Percentiles rank a stretch among this genome's conserved stretches.
phyloP scores from a whole-genome alignment of 2,888 invertebrate species.

The Caradrina kadenii region DNA sequence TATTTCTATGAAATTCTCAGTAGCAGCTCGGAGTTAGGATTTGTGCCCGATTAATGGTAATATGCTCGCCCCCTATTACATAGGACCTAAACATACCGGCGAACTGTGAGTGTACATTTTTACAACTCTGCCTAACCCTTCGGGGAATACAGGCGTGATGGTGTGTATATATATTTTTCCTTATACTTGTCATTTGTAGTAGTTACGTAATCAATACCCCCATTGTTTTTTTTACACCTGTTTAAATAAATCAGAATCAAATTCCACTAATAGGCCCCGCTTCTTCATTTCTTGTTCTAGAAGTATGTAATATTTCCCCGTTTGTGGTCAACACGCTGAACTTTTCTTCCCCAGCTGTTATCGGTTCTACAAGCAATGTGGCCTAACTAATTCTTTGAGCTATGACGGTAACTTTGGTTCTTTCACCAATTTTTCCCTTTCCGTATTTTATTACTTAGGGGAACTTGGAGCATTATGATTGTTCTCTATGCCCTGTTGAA shows the following conservation, averaged over 20 bases:
- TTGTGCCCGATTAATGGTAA: no score
- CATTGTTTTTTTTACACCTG: background rate
- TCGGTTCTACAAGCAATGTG: slow-evolving; percentile 57
- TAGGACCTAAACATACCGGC: no score
- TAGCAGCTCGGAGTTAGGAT: no score
- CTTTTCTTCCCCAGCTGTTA: slow-evolving; percentile 59
- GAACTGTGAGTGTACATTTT: no score
- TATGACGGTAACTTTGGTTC: slow-evolving; percentile 56
- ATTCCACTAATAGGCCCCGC: background rate
- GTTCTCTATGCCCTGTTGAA: slow-evolving; percentile 43
- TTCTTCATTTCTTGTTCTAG: slow-evolving; percentile 11
- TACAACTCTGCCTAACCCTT: no score
- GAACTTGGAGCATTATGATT: slow-evolving; percentile 44
- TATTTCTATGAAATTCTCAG: no score
- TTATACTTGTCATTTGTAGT: no score
- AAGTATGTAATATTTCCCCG: slow-evolving; percentile 39
- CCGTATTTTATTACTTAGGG: slow-evolving; percentile 54
- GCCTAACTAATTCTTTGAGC: slow-evolving; percentile 63
- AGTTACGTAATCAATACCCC: background rate
- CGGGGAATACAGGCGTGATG: no score
- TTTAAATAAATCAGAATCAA: background rate
- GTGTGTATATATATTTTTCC: no score
- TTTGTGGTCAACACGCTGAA: slow-evolving; percentile 39
- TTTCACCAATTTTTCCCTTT: slow-evolving; percentile 44
- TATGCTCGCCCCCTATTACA: no score